Percentiles rank a stretch among this genome's conserved stretches.
Evolutionary conservation across 2,888 invertebrate species (phyloP).

Genomic region (Atherix ibis): DNA sequence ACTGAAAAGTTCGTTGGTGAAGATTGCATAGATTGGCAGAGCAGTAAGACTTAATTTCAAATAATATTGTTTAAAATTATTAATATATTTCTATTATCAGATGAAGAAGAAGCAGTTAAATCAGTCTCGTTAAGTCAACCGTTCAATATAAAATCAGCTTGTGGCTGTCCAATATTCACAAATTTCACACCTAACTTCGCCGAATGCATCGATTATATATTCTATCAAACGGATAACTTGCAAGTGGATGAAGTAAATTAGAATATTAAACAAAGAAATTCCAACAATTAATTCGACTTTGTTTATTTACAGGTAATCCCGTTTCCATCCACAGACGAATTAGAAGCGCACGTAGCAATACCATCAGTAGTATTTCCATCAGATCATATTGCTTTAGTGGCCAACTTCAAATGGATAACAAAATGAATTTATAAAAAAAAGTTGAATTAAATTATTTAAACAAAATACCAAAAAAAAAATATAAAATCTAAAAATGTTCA

Average conservation of each 20-base stretch:
- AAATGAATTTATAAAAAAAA: neutral
- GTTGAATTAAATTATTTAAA: no score
- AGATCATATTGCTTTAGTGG: constrained; percentile 79
- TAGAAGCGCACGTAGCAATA: constrained; percentile 56
- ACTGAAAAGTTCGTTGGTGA: constrained; percentile 49
- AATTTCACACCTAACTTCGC: constrained; percentile 70
- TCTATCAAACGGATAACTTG: constrained; percentile 50
- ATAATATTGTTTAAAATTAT: neutral
- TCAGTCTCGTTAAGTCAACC: constrained; percentile 49
- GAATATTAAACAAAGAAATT: constrained; percentile 1
- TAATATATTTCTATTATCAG: constrained; percentile 26
- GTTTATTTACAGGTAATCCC: constrained; percentile 49
- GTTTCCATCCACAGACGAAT: constrained; percentile 61
- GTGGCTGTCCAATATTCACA: constrained; percentile 68
- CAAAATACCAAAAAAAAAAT: no score
- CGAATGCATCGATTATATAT: constrained; percentile 86
- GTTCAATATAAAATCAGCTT: constrained; percentile 54
- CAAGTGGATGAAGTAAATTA: constrained; percentile 43
- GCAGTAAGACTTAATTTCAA: constrained; percentile 40
- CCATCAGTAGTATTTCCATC: constrained; percentile 86
- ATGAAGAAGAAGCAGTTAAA: constrained; percentile 45
- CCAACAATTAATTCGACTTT: neutral
- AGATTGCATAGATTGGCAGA: constrained; percentile 58
- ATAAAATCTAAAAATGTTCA: no score
- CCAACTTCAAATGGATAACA: constrained; percentile 49